Base-by-base conservation (phyloP, 2,888 invertebrate species). In the Calameuta pallipes region DNA sequence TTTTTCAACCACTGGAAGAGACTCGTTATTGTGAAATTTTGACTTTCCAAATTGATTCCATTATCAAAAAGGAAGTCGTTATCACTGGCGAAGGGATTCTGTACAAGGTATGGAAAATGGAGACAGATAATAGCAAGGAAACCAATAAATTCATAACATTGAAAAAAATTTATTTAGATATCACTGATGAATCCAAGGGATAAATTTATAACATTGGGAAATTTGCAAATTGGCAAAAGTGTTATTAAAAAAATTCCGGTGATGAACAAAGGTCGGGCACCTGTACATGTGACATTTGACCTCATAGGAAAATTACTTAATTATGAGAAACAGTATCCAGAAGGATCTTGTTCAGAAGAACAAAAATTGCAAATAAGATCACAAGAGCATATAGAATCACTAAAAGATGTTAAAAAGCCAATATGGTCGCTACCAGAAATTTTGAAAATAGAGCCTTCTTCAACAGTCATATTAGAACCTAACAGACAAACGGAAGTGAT, bases 11-110 rank as follows among this genome's bases (percentile, higher is more conserved):
- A 0, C 92, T 92, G 78, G 92, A 93, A 85, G 91, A 92, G 11
- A 91, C 90, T 75, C 88, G 90, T 76, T 94, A 94, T 82, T 91
- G 92, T 79, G 93, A 93, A 73, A 92, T 91, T 73, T 81, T 95
- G 33, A 89, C 91, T 74, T 94, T 95, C 87, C 92, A 92, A 85
- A 91, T 94, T 0, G 93, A 94, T 85, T 93, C 93, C 9, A 31
- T 35, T 11, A 88, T 93, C 35, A 92, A 92, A 82, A 92, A 93
- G 85, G 92, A 92, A 84, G 91, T 95, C 31, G 91, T 87, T 34
- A 90, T 95, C 70, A 92, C 85, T 83, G 95, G 95, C 79, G 93
- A 94, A 92, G 94, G 94, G 15, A 92, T 92, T 31, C 82, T 78
- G 2, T 87, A 88, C 78, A 87, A 87, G 78, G 89, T 88, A 81